A percentile compares a stretch with the other conserved stretches of the same genome.
Evolutionary conservation across 2,797 vertebrate genomes (phyloP).

Genomic region (Xerus rutilus): DNA sequence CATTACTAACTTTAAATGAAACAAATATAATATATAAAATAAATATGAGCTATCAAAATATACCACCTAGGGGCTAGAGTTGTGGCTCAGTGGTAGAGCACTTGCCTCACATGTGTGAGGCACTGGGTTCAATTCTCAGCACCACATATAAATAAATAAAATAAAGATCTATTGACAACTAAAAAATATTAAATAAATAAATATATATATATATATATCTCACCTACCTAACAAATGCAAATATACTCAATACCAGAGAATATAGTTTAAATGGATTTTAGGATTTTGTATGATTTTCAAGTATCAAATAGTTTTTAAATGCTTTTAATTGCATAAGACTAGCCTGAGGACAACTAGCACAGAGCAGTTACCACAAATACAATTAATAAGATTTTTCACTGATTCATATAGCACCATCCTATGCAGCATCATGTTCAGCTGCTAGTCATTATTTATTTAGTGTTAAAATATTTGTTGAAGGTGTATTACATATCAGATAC

Average conservation of each 20-base stretch:
- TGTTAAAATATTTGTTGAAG: conserved; percentile 7
- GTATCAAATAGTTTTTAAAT: not conserved
- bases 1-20: conserved; percentile 26
- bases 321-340: not conserved
- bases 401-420: not conserved
- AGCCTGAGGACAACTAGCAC: not conserved
- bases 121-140: too few relatives aligned
- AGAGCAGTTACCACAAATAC: not conserved
- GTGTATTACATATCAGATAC: not conserved
- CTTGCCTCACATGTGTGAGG: too few relatives aligned
- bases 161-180: too few relatives aligned
- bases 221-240: not conserved
- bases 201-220: too few relatives aligned
- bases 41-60: conserved; percentile 27
- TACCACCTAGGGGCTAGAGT: too few relatives aligned
- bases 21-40: not conserved
- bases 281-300: conserved; percentile 24
- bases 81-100: too few relatives aligned
- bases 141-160: too few relatives aligned
- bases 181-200: too few relatives aligned
- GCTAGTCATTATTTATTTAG: not conserved
- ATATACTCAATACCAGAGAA: not conserved
- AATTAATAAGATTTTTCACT: not conserved
- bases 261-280: not conserved
- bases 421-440: not conserved